Evolutionary conservation across 64 coral and sea anemone species (phyloP).

Genomic region (Trachythela sp.): DNA sequence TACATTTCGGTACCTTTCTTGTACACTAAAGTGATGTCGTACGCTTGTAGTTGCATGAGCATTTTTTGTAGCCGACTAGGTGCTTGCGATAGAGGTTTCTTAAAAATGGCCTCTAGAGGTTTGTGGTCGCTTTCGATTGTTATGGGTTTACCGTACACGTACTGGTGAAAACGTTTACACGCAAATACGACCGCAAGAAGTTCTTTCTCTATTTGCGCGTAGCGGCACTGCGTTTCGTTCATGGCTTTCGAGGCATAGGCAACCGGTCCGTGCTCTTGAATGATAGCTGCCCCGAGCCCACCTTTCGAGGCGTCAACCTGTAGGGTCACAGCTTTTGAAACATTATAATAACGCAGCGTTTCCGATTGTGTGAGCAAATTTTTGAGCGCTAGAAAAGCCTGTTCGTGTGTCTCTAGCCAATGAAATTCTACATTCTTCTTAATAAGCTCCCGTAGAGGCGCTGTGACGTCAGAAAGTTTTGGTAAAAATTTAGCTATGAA

Average conservation of each 20-base stretch:
- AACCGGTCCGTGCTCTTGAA: neutral
- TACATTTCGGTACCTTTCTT: constrained; percentile 46
- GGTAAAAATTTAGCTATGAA: constrained; percentile 1
- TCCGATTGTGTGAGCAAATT: neutral
- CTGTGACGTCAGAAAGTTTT: neutral
- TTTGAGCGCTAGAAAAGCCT: neutral
- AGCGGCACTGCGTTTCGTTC: no score
- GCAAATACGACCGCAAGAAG: no score
- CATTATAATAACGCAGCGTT: constrained; percentile 3
- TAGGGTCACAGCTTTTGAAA: neutral
- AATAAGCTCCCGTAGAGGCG: neutral
- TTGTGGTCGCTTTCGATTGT: neutral
- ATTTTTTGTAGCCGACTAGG: neutral
- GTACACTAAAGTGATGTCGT: constrained; percentile 3
- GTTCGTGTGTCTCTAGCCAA: neutral
- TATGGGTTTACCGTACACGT: no score
- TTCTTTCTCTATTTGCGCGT: no score
- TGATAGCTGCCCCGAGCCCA: neutral
- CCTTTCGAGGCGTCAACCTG: neutral
- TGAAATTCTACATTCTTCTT: neutral
- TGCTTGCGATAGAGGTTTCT: neutral
- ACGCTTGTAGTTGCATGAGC: no score
- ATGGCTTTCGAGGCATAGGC: neutral
- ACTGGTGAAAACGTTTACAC: no score
- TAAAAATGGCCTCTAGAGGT: neutral